These are phyloP conservation scores for Anoplopoma fimbria DNA, from an alignment of 2,113 vertebrate genomes.

Conservation along the genomic window DNA sequence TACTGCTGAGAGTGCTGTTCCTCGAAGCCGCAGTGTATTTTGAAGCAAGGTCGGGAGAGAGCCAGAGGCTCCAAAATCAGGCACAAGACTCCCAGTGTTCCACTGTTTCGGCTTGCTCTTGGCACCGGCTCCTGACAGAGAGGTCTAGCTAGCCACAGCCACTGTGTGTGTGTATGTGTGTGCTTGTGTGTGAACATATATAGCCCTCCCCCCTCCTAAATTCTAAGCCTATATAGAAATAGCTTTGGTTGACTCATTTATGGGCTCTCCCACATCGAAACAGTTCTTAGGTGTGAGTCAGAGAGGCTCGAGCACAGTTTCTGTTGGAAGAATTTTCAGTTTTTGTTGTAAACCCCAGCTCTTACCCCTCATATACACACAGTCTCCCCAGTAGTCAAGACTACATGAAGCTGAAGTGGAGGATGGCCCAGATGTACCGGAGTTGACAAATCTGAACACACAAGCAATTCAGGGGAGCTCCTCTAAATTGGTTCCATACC, in stretches of 20 bases:
- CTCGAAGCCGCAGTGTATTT: conserved; percentile 86
- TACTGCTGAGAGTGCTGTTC: conserved; percentile 87
- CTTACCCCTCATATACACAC: conserved; percentile 24
- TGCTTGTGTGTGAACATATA: conserved; percentile 68
- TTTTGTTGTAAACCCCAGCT: conserved; percentile 67
- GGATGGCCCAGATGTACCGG: conserved; percentile 69
- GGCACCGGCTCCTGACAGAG: conserved; percentile 80
- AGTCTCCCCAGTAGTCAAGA: conserved; percentile 49
- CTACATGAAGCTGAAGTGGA: conserved; percentile 68
- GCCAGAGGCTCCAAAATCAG: conserved; percentile 81
- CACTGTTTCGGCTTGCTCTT: conserved; percentile 80
- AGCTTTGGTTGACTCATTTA: conserved; percentile 74
- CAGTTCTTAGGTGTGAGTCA: conserved; percentile 70
- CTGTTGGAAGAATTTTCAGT: conserved; percentile 57
- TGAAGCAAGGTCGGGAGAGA: conserved; percentile 83
- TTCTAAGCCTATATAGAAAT: conserved; percentile 73
- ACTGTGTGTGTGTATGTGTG: conserved; percentile 68
- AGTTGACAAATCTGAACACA: conserved; percentile 75
- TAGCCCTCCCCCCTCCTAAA: conserved; percentile 48
- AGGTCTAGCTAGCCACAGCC: conserved; percentile 75
- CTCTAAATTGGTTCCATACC: conserved; percentile 82
- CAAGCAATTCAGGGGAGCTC: conserved; percentile 73
- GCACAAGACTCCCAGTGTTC: conserved; percentile 82
- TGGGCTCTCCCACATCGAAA: conserved; percentile 69
- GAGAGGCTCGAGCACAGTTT: conserved; percentile 44